These are phyloP conservation scores for Rotaria socialis DNA, from an alignment of 2,888 invertebrate genomes.

Conservation along the genomic window DNA sequence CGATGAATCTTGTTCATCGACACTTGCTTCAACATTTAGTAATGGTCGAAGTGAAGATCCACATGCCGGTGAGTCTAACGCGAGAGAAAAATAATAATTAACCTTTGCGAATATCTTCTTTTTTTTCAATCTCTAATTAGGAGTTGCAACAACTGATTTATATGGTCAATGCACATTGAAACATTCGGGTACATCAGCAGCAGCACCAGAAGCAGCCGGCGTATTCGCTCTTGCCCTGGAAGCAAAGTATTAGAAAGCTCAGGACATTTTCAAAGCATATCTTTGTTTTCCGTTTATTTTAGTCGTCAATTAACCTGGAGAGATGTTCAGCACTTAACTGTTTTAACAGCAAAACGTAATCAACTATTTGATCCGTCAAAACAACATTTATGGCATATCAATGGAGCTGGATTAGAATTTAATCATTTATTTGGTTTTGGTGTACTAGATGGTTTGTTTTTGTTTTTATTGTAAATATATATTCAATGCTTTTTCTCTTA, in stretches of 20 bases:
- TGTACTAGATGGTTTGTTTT: conserved; percentile 69
- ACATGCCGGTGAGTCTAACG: conserved; percentile 33
- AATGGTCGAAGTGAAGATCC: conserved; percentile 68
- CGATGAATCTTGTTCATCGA: conserved; percentile 97
- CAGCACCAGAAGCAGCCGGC: conserved; percentile 97
- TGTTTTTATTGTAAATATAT: background rate
- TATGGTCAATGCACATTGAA: conserved; percentile 98
- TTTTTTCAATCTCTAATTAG: background rate
- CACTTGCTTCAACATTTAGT: conserved; percentile 94
- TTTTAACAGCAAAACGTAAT: conserved; percentile 92
- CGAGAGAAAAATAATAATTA: too few relatives aligned
- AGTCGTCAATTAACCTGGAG: conserved; percentile 90
- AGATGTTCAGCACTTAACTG: conserved; percentile 94
- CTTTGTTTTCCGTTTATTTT: conserved; percentile 47
- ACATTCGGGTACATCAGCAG: conserved; percentile 97
- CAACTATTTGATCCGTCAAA: conserved; percentile 93
- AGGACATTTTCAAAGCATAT: background rate
- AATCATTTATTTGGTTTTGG: conserved; percentile 98
- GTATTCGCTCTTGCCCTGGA: conserved; percentile 94
- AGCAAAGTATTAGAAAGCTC: conserved; percentile 75
- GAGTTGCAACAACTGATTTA: conserved; percentile 78
- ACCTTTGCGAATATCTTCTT: too few relatives aligned
- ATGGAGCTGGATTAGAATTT: conserved; percentile 95
- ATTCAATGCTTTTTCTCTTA: background rate
- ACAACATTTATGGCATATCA: conserved; percentile 97